A percentile compares a stretch with the other conserved stretches of the same genome.
Conservation (phyloP, 2,113 vertebrate genomes). For the Chiloscyllium plagiosum region DNA sequence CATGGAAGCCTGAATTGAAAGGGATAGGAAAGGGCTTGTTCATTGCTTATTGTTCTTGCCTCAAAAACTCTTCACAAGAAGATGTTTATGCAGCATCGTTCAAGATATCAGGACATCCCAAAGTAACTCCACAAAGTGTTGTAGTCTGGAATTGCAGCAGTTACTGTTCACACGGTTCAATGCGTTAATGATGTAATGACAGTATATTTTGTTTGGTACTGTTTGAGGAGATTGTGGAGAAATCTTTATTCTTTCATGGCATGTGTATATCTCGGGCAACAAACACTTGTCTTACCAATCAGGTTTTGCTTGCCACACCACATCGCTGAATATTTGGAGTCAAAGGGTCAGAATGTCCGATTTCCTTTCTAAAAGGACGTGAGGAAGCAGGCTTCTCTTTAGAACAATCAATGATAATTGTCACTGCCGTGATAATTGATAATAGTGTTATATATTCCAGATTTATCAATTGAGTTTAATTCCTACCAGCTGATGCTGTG, state of each 20-base stretch:
- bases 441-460: no score
- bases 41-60: not conserved
- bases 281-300: no score
- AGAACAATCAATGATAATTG: no score
- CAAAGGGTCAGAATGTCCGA: no score
- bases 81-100: not conserved
- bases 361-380: no score
- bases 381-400: no score
- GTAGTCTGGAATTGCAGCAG: not conserved
- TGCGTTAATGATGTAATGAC: not conserved
- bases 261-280: no score
- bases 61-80: not conserved
- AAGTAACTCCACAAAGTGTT: not conserved
- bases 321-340: no score
- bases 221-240: not conserved
- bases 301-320: no score
- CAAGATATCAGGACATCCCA: not conserved
- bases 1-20: not conserved
- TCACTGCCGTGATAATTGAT: no score
- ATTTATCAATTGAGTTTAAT: no score
- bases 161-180: not conserved
- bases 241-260: not conserved
- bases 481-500: no score
- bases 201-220: not conserved
- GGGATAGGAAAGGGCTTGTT: not conserved